Base-by-base conservation (phyloP, 2,797 vertebrate species). In the Enteromius argenteus region DNA sequence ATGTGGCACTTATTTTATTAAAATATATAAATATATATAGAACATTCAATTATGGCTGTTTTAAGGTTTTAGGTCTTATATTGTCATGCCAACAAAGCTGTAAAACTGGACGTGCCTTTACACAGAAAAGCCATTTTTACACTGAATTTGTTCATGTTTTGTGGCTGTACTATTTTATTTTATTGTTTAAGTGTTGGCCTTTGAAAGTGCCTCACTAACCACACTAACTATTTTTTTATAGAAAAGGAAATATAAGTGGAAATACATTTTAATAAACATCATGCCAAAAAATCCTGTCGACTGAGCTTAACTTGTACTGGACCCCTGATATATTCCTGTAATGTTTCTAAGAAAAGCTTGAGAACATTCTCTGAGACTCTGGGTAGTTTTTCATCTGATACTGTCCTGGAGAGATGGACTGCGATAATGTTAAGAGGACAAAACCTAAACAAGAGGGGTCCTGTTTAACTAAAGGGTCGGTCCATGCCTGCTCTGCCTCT, bases 381-480 rank as follows among this genome's bases (percentile, higher is more conserved):
- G 60, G 5, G n/a, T 44, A 42, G 60, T 39, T 62, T 69, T 79
- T 69, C n/a, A 66, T 75, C 23, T 17, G 62, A 69, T 64, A 68
- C 49, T 69, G 27, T 62, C n/a, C 14, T 68, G 64, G 4, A 80
- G 56, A 64, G 56, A 85, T 64, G 44, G 79, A 35, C 42, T 51
- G 1, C 5, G 35, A 42, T 69, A 64, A 56, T 85, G 72, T 72
- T 85, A 85, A 86, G 58, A 32, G 75, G 62, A 68, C 81, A 51
- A 82, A 60, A 83, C 42, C 81, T 77, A 75, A 86, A 84, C 76
- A 89, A 76, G 13, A 75, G 67, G 30, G 60, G 39, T 80, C 53
- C 67, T 88, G 71, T 81, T 88, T 87, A 87, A 89, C 37, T 87
- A 83, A 86, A 44, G 49, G 39, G 84, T 68, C 3, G 58, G 66